Evolutionary conservation across 2,797 vertebrate genomes (phyloP).

Genomic region (Lepus oiostolus): DNA sequence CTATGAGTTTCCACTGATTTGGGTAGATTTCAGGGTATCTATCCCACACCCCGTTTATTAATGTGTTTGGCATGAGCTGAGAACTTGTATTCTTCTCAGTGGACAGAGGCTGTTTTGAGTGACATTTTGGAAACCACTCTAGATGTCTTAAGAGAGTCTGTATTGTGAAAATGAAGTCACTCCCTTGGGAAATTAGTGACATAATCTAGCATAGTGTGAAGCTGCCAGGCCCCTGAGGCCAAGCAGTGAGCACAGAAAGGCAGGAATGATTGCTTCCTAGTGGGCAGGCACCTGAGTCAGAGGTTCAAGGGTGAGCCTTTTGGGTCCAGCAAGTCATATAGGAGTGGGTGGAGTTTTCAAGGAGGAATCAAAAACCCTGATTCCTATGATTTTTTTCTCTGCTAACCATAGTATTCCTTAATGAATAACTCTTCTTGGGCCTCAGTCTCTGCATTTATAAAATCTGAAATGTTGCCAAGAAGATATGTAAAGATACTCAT

Average conservation of each 20-base stretch:
- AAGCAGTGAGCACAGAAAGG: background rate
- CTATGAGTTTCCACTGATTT: background rate
- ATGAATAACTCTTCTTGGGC: background rate
- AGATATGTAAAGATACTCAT: background rate
- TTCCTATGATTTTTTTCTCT: background rate
- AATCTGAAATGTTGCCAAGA: background rate
- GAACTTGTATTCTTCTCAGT: background rate
- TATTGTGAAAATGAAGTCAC: conserved; percentile 24
- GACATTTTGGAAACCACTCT: conserved; percentile 22
- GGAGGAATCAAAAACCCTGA: background rate
- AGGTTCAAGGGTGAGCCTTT: background rate
- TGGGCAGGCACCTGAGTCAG: background rate
- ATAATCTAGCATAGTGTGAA: background rate
- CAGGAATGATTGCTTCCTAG: no score
- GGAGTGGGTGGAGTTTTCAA: background rate
- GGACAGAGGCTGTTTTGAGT: background rate
- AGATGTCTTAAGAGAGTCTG: background rate
- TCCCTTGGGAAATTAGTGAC: background rate
- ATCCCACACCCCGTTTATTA: background rate
- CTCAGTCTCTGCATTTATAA: background rate
- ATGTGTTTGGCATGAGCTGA: background rate
- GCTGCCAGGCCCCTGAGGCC: background rate
- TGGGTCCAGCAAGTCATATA: background rate
- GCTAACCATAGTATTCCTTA: background rate
- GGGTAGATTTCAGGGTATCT: background rate